These are phyloP conservation scores for Ormyrus rosae DNA, from an alignment of 2,888 invertebrate species.

Conservation along the genomic window DNA sequence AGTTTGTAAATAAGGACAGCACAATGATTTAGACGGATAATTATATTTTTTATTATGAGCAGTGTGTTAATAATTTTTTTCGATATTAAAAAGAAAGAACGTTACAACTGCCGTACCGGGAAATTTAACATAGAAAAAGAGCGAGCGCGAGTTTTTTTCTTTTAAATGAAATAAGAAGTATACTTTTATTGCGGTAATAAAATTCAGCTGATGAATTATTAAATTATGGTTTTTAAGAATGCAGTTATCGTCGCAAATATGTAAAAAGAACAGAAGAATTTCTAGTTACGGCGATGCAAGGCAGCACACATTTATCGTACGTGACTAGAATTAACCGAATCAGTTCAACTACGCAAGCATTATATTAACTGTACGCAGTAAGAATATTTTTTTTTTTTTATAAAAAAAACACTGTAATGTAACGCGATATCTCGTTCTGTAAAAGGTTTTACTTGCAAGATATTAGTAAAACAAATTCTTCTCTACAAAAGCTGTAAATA, in stretches of 20 bases:
- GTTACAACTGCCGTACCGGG: neutral
- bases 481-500: too few relatives aligned
- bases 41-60: too few relatives aligned
- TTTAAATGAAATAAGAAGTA: neutral
- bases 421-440: too few relatives aligned
- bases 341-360: constrained; percentile 1
- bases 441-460: too few relatives aligned
- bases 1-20: too few relatives aligned
- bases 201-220: constrained; percentile 28
- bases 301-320: constrained; percentile 12
- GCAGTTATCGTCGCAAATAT: constrained; percentile 1
- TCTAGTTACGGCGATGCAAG: constrained; percentile 19
- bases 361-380: too few relatives aligned
- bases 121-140: constrained; percentile 1
- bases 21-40: too few relatives aligned
- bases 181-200: neutral
- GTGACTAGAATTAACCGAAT: constrained; percentile 29
- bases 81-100: neutral
- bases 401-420: too few relatives aligned
- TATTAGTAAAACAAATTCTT: too few relatives aligned
- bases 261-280: constrained; percentile 15
- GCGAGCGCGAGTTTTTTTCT: neutral
- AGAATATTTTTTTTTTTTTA: neutral
- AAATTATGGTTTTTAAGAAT: constrained; percentile 18
- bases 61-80: neutral